Percentiles rank a stretch among this genome's conserved stretches.
Evolutionary conservation across 2,888 invertebrate genomes (phyloP).

Genomic region (Phengaris alcon): DNA sequence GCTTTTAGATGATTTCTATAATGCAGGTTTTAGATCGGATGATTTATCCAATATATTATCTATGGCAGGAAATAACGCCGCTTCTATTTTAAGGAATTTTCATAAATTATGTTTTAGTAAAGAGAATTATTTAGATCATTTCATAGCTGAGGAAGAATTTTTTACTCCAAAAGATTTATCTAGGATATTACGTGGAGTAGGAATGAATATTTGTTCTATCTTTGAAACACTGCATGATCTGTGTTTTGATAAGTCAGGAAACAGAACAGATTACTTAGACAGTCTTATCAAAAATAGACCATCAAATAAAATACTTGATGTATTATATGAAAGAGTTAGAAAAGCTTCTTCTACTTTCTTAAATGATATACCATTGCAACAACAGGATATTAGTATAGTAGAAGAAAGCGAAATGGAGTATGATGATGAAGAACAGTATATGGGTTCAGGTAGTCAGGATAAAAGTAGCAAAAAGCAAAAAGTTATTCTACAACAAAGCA

Average conservation of each 20-base stretch:
- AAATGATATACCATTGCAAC: no score
- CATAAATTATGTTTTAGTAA: conserved; percentile 46
- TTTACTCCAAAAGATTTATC: conserved; percentile 43
- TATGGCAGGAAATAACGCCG: no score
- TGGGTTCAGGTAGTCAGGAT: no score
- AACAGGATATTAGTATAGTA: no score
- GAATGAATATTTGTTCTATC: conserved; percentile 45
- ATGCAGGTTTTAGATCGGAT: no score
- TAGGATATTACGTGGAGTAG: conserved; percentile 37
- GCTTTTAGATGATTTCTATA: conserved; percentile 42
- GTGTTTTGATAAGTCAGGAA: conserved; percentile 48
- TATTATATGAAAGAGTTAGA: not conserved
- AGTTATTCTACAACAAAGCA: no score
- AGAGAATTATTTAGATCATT: conserved; percentile 45
- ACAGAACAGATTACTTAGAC: conserved; percentile 34
- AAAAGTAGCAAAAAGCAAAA: no score
- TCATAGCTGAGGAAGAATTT: conserved; percentile 22
- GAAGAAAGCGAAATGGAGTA: no score
- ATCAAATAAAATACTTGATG: not conserved
- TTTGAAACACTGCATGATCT: conserved; percentile 38
- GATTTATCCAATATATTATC: no score
- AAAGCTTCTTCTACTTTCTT: not conserved
- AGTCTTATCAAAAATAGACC: not conserved
- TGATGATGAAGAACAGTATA: no score
- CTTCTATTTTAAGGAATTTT: conserved; percentile 37